These are phyloP conservation scores for Ptychodera flava DNA, from an alignment of 35 echinoderm and acorn worm genomes.

Conservation along the genomic window DNA sequence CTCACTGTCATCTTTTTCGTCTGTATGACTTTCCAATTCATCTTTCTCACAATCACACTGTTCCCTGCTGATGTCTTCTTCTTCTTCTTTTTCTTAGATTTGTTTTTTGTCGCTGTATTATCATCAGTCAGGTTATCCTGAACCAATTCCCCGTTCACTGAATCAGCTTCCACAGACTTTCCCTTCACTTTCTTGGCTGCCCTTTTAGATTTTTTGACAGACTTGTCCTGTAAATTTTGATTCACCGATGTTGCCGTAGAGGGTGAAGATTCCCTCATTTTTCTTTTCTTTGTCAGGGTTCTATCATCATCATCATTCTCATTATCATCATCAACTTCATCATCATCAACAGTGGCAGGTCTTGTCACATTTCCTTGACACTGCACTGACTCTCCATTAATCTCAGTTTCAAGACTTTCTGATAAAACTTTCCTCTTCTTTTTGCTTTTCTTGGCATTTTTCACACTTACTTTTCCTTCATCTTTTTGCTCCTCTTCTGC, in stretches of 20 bases:
- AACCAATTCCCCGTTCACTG: no score
- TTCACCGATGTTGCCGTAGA: no score
- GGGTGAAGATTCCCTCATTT: slow-evolving; percentile 14
- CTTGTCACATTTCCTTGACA: neutral
- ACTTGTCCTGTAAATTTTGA: no score
- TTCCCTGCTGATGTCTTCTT: neutral
- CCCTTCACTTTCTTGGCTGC: neutral
- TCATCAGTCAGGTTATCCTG: no score
- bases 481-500: neutral
- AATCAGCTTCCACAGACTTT: no score
- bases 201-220: no score
- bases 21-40: neutral
- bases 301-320: no score
- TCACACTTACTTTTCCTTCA: no score
- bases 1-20: neutral
- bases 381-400: neutral
- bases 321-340: no score
- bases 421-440: slow-evolving; percentile 7
- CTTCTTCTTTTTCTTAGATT: neutral
- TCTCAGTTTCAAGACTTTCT: neutral
- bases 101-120: slow-evolving; percentile 1
- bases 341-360: neutral
- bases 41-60: neutral
- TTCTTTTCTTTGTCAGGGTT: slow-evolving; percentile 3
- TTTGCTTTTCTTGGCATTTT: slow-evolving; percentile 12